A percentile compares a stretch with the other conserved stretches of the same genome.
phyloP scores from a whole-genome alignment of 2,113 vertebrate genomes.

The Anser brachyrhynchus region DNA sequence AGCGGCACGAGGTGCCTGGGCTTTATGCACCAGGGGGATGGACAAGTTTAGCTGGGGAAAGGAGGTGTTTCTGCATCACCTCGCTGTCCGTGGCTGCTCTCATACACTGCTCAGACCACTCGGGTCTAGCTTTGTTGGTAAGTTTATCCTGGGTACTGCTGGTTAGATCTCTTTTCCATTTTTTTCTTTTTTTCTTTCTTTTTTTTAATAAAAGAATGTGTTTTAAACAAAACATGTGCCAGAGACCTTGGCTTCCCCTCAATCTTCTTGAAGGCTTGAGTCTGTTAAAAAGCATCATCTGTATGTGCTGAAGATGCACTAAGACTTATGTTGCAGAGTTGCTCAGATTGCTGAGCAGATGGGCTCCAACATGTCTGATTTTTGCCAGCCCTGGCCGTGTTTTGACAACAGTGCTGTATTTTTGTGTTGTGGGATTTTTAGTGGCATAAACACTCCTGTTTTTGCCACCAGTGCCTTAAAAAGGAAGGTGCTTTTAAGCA shows the following conservation, averaged over 20 bases:
- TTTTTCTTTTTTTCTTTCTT: background rate
- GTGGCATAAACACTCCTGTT: constrained; percentile 63
- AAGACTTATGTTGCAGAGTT: constrained; percentile 55
- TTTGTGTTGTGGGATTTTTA: constrained; percentile 67
- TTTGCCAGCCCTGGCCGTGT: constrained; percentile 69
- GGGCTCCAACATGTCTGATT: constrained; percentile 65
- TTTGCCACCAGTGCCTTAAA: constrained; percentile 52
- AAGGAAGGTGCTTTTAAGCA: constrained; percentile 42
- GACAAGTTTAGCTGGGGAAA: background rate
- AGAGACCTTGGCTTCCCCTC: constrained; percentile 68
- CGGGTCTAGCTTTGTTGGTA: background rate
- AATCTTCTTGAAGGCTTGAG: constrained; percentile 61
- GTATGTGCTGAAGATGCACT: constrained; percentile 64
- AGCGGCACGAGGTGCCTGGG: background rate
- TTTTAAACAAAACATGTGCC: constrained; percentile 65
- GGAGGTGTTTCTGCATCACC: background rate
- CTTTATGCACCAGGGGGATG: background rate
- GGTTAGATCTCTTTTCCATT: background rate
- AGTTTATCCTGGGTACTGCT: background rate
- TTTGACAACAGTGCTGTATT: constrained; percentile 68
- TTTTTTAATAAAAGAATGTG: constrained; percentile 3
- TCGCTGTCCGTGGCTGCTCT: background rate
- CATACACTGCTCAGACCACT: background rate
- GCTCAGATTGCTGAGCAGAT: constrained; percentile 71
- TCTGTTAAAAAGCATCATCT: constrained; percentile 64